phyloP scores from a whole-genome alignment of 2,888 invertebrate species.

The Aphidoletes aphidimyza region DNA sequence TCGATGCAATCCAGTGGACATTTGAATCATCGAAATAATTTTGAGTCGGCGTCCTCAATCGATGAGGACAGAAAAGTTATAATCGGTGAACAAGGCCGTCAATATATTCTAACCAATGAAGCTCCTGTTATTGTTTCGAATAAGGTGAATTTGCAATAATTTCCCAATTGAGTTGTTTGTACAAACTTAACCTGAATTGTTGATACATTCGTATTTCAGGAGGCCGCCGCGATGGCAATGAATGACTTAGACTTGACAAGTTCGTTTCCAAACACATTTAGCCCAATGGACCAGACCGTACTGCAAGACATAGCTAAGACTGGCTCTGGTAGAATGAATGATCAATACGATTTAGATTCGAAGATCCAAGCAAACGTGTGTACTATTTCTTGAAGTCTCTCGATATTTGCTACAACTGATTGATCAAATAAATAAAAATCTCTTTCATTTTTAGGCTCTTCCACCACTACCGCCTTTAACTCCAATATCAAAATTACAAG shows the following conservation, averaged over 20 bases:
- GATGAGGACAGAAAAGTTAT: conserved; percentile 56
- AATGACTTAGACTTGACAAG: not conserved
- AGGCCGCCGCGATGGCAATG: not conserved
- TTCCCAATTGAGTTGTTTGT: not conserved
- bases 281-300: not conserved
- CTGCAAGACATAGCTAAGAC: not conserved
- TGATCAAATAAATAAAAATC: not conserved
- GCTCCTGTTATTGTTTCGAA: conserved; percentile 58
- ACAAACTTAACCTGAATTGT: not conserved
- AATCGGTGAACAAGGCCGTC: conserved; percentile 57
- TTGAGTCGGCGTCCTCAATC: conserved; percentile 56
- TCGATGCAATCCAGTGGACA: not conserved
- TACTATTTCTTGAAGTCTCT: not conserved
- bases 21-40: conserved; percentile 55
- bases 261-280: not conserved
- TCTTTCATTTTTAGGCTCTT: conserved; percentile 55
- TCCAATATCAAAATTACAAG: conserved; percentile 57
- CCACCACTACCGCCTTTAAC: conserved; percentile 58
- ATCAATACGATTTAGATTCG: not conserved
- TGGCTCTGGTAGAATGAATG: not conserved
- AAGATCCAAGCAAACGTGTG: conserved; percentile 9
- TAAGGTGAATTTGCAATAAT: conserved; percentile 56
- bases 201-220: not conserved
- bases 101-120: conserved; percentile 57
- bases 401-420: no score